Evolutionary conservation across 1,140 invertebrate species (phyloP).

Genomic region (Trypoxylus dichotomus): DNA sequence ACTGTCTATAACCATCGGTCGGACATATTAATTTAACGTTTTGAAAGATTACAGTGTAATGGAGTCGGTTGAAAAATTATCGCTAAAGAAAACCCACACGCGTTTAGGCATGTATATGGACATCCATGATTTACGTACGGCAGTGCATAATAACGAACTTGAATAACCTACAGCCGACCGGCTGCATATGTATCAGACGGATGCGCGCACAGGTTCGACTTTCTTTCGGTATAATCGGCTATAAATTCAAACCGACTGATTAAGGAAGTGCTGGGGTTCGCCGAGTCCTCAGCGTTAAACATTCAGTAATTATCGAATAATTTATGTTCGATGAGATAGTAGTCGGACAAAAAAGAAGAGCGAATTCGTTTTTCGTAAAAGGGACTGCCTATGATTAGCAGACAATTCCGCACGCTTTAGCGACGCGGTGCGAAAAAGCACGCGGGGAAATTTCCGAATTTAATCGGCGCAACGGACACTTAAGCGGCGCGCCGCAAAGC

Average conservation of each 20-base stretch:
- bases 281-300: not conserved
- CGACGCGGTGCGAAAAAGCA: too few species aligned
- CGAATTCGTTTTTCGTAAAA: not conserved
- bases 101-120: not conserved
- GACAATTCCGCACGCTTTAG: too few species aligned
- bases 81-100: constrained; percentile 1
- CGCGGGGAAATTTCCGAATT: too few species aligned
- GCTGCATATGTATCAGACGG: not conserved
- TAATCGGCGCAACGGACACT: too few species aligned
- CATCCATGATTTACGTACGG: not conserved
- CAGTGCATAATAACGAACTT: constrained; percentile 2
- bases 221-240: constrained; percentile 2
- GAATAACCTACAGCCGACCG: not conserved
- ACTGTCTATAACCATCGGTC: not conserved
- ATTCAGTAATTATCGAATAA: not conserved
- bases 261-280: not conserved
- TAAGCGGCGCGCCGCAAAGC: too few species aligned
- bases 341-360: not conserved
- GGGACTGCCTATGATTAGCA: not conserved
- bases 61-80: constrained; percentile 2
- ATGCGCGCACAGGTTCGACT: not conserved
- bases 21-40: not conserved
- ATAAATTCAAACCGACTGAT: not conserved
- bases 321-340: not conserved
- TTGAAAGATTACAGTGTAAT: constrained; percentile 2